These are phyloP conservation scores for Pelusios castaneus DNA, from an alignment of 2,113 vertebrate genomes.

Conservation along the genomic window DNA sequence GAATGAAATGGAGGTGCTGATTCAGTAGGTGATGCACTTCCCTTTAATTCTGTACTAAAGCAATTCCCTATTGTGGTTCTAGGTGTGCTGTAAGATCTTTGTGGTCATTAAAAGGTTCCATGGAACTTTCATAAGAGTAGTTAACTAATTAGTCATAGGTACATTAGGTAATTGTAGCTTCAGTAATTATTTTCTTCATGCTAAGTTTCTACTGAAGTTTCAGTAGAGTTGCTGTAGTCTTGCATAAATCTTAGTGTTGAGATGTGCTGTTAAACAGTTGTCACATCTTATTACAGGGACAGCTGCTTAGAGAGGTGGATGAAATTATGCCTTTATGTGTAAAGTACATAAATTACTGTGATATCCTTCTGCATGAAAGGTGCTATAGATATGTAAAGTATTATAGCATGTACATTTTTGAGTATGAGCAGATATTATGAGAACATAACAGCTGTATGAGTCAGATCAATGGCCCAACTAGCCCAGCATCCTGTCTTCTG, in stretches of 20 bases:
- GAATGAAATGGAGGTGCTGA: neutral
- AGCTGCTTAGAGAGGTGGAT: neutral
- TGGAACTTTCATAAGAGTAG: neutral
- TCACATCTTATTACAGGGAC: constrained; percentile 24
- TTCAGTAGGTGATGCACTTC: neutral
- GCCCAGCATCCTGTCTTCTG: too few relatives aligned
- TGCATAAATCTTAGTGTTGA: neutral
- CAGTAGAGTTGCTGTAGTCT: neutral
- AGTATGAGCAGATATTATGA: constrained; percentile 4
- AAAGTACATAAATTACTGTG: constrained; percentile 9
- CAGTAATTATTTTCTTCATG: neutral
- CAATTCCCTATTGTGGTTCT: neutral
- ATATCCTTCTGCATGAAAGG: constrained; percentile 12
- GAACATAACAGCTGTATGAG: too few relatives aligned
- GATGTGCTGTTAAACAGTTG: neutral
- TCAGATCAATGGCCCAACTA: too few relatives aligned
- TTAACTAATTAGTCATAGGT: neutral
- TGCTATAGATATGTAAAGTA: neutral
- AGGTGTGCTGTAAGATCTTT: neutral
- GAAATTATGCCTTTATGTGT: neutral
- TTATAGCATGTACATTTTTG: neutral
- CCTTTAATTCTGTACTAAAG: neutral
- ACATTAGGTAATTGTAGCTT: neutral
- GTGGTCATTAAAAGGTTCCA: neutral
- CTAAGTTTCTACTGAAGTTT: constrained; percentile 1